A percentile compares a stretch with the other conserved stretches of the same genome.
Conservation (phyloP, 2,888 invertebrate genomes). For the Linnaemya vulpina region DNA sequence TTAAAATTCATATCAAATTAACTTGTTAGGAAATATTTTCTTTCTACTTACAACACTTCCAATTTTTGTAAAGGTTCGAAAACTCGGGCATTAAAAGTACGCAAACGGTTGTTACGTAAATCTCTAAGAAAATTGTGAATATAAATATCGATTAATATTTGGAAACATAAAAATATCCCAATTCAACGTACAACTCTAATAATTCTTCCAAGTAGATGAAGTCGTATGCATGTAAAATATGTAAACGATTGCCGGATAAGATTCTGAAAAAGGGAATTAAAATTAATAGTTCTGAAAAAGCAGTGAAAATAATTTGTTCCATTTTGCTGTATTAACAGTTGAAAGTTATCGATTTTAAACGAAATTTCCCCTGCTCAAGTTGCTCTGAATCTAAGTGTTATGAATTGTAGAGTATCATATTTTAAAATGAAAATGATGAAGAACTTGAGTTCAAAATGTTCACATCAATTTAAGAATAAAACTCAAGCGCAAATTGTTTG, state of each 20-base stretch:
- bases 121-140: constrained; percentile 79
- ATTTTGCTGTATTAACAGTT: too few relatives aligned
- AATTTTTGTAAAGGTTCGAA: constrained; percentile 82
- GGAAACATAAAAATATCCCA: constrained; percentile 5
- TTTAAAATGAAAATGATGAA: too few relatives aligned
- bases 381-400: too few relatives aligned
- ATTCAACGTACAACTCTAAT: constrained; percentile 79
- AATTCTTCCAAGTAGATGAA: constrained; percentile 78
- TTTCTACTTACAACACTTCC: constrained; percentile 82
- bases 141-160: background rate
- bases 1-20: too few relatives aligned
- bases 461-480: background rate
- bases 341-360: background rate
- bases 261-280: constrained; percentile 74
- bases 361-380: too few relatives aligned
- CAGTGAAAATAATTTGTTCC: too few relatives aligned
- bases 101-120: constrained; percentile 83
- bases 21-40: background rate
- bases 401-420: too few relatives aligned
- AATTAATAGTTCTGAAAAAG: too few relatives aligned
- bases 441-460: too few relatives aligned
- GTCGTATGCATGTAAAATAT: constrained; percentile 75
- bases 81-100: constrained; percentile 79
- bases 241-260: constrained; percentile 80
- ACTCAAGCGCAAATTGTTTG: too few relatives aligned